Evolutionary conservation across 2,113 vertebrate species (phyloP), one percentile per base, ranked within the genome.

Genomic region (Scytalopus superciliaris): DNA sequence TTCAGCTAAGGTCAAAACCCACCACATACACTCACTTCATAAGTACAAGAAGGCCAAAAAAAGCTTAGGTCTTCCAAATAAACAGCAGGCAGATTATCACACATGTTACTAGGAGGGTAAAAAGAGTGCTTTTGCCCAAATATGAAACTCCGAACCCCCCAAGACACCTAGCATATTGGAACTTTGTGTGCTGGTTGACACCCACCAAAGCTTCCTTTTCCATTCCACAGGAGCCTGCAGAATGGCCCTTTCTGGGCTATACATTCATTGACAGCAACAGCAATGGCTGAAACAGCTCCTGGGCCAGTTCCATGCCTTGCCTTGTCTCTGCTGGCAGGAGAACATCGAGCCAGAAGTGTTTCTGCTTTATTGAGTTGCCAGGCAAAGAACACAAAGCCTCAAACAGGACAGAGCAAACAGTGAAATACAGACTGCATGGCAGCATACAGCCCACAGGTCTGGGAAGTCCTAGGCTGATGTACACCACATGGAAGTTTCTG

Each of bases 1-100:
- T 56, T 35, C 30, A 62, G 22, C 12, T n/a, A 33, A 31, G 57
- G 28, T 39, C 35, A 82, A 86, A 80, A 62, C 25, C 3, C 24
- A 52, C 14, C 8, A 19, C 18, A 27, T 50, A 53, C 0, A 1
- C 25, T 47, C 44, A 42, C 7, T 70, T 79, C 6, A 0, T 44
- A 80, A 72, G 7, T 27, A 31, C 12, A 70, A 10, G 14, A 12
- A 75, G 40, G 33, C 15, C 27, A 72, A 42, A 53, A 52, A 69
- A 63, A 24, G 6, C 7, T 18, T 40, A 69, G 5, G 9, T 62
- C 35, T 83, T n/a, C 17, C 40, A 70, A 6, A n/a, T 47, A 31
- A 60, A 40, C 50, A 64, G n/a, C 2, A 2, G n/a, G 57, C 55
- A 64, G 39, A 27, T 16, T 37, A 14, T 55, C 14, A 23, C 24